Evolutionary conservation across 2,888 invertebrate genomes (phyloP).

Genomic region (Sarcophaga rosellei): DNA sequence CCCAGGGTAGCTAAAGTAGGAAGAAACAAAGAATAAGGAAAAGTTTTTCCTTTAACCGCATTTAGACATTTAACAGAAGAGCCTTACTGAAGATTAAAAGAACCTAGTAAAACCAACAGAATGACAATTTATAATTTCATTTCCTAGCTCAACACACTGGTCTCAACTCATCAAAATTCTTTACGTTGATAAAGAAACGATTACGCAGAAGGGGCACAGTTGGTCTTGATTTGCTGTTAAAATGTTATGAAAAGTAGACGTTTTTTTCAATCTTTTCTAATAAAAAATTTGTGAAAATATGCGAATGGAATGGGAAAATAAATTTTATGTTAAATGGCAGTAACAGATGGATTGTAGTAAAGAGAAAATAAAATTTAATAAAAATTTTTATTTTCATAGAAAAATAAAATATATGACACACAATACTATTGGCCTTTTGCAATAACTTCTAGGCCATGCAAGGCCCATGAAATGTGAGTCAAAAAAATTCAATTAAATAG

Average conservation of each 20-base stretch:
- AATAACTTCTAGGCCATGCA: too few species aligned
- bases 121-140: conserved; percentile 20
- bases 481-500: too few species aligned
- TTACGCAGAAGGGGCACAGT: background rate
- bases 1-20: background rate
- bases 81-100: background rate
- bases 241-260: background rate
- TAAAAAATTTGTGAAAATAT: background rate
- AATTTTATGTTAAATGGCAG: background rate
- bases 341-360: background rate
- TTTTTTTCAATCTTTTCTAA: background rate
- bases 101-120: background rate
- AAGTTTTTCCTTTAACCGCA: conserved; percentile 22
- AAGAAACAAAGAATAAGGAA: background rate
- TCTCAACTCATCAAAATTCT: background rate
- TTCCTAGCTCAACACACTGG: conserved; percentile 7
- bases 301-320: background rate
- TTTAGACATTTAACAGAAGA: conserved; percentile 10
- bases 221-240: background rate
- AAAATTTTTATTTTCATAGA: background rate
- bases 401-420: too few species aligned
- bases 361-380: background rate
- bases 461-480: too few species aligned
- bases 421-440: too few species aligned
- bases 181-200: background rate